These are phyloP conservation scores for Galago senegalensis DNA, from an alignment of 2,797 vertebrate genomes.

Conservation along the genomic window DNA sequence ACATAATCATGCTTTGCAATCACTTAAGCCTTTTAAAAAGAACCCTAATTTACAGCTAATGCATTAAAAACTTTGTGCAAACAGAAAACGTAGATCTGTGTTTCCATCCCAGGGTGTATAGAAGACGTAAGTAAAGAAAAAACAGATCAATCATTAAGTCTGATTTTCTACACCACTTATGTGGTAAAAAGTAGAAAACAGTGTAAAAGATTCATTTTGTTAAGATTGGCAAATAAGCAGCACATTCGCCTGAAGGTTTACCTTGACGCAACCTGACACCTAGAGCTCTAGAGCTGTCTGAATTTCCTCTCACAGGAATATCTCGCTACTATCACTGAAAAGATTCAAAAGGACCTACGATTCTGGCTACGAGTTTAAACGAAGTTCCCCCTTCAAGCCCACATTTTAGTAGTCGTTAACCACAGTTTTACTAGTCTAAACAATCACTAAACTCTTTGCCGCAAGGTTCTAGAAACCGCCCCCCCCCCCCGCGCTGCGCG, in stretches of 20 bases:
- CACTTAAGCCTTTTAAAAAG: conserved; percentile 63
- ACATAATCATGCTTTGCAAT: conserved; percentile 60
- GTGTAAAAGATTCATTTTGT: conserved; percentile 38
- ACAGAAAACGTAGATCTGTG: conserved; percentile 54
- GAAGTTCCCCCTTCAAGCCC: background rate
- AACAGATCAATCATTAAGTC: conserved; percentile 21
- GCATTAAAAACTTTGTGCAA: conserved; percentile 73
- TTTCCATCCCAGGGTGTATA: conserved; percentile 32
- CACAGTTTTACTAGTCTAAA: conserved; percentile 49
- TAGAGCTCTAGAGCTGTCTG: conserved; percentile 46
- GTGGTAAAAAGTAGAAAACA: conserved; percentile 30
- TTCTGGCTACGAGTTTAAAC: conserved; percentile 3
- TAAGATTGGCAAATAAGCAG: conserved; percentile 23
- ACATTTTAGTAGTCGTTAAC: conserved; percentile 50
- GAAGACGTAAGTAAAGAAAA: conserved; percentile 47
- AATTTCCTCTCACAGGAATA: background rate
- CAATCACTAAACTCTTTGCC: conserved; percentile 56
- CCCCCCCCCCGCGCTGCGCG: no score
- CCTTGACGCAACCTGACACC: conserved; percentile 73
- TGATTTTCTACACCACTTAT: conserved; percentile 33
- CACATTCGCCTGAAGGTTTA: conserved; percentile 23
- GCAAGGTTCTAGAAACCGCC: conserved; percentile 61
- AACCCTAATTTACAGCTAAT: conserved; percentile 66
- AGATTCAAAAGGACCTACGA: conserved; percentile 34
- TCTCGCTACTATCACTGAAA: background rate